Evolutionary conservation across 2,113 vertebrate genomes (phyloP).

Genomic region (Origma solitaria): DNA sequence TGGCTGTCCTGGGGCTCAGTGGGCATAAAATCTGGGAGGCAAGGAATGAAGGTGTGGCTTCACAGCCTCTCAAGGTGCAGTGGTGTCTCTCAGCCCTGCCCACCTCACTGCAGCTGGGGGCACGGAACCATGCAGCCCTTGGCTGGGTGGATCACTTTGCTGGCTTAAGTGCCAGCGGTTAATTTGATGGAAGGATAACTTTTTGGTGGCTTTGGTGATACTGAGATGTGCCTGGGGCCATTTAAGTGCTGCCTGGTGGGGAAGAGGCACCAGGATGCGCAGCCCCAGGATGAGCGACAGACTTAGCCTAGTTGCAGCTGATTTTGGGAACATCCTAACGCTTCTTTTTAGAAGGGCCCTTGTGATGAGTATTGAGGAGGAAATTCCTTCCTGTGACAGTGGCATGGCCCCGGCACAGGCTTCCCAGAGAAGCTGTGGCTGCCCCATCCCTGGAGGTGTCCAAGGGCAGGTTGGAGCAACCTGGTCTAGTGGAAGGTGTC

Average conservation of each 20-base stretch:
- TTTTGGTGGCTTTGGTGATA: not conserved
- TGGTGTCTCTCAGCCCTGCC: not conserved
- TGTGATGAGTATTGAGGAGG: not conserved
- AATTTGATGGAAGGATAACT: not conserved
- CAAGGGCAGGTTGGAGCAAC: rapidly evolving
- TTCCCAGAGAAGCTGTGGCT: not conserved
- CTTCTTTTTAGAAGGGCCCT: not conserved
- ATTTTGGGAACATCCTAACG: not conserved
- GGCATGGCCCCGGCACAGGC: not conserved
- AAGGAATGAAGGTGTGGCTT: not conserved
- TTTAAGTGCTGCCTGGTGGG: not conserved
- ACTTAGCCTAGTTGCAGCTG: not conserved
- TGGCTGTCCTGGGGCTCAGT: not conserved
- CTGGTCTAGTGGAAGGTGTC: rapidly evolving
- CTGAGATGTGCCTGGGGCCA: not conserved
- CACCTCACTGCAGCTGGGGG: not conserved
- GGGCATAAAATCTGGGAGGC: not conserved
- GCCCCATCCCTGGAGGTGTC: not conserved
- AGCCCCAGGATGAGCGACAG: rapidly evolving
- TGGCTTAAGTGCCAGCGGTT: not conserved
- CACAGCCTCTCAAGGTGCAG: rapidly evolving
- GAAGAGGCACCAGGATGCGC: not conserved
- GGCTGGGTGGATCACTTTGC: not conserved
- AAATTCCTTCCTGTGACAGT: not conserved
- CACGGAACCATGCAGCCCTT: not conserved